Conservation (phyloP, 2,888 invertebrate genomes). For the Bursaphelenchus okinawaensis region DNA sequence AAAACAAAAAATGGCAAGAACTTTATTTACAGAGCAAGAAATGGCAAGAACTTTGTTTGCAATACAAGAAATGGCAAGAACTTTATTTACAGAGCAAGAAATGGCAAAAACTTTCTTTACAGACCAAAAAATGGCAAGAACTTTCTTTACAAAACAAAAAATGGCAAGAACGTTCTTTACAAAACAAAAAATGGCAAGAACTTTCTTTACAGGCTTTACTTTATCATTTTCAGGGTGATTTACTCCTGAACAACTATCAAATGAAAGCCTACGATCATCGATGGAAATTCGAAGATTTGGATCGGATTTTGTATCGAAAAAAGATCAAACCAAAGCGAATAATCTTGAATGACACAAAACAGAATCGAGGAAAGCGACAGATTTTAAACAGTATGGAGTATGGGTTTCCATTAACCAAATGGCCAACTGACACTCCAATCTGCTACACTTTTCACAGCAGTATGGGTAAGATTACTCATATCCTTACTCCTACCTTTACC, state of each 20-base stretch:
- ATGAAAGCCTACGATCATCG: background rate
- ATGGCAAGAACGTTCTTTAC: too few species aligned
- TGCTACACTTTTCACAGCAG: constrained; percentile 1
- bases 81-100: too few species aligned
- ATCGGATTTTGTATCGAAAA: background rate
- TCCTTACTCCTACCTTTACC: too few species aligned
- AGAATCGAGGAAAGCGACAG: constrained; percentile 7
- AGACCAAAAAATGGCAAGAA: too few species aligned
- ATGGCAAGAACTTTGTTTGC: too few species aligned
- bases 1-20: too few species aligned
- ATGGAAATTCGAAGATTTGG: background rate
- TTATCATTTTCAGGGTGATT: constrained; percentile 5
- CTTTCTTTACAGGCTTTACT: too few species aligned
- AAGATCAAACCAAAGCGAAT: background rate
- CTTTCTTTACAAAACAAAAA: too few species aligned
- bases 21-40: too few species aligned
- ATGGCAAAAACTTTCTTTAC: too few species aligned
- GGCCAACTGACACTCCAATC: constrained; percentile 13
- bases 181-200: too few species aligned
- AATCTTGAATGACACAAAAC: background rate
- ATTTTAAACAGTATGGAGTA: background rate
- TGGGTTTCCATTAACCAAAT: constrained; percentile 14
- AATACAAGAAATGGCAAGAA: too few species aligned
- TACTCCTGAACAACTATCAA: constrained; percentile 10
- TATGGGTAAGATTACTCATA: background rate